These are phyloP conservation scores for Apostichopus leukothele DNA, from an alignment of 53 echinoderm and acorn worm genomes.

Conservation along the genomic window DNA sequence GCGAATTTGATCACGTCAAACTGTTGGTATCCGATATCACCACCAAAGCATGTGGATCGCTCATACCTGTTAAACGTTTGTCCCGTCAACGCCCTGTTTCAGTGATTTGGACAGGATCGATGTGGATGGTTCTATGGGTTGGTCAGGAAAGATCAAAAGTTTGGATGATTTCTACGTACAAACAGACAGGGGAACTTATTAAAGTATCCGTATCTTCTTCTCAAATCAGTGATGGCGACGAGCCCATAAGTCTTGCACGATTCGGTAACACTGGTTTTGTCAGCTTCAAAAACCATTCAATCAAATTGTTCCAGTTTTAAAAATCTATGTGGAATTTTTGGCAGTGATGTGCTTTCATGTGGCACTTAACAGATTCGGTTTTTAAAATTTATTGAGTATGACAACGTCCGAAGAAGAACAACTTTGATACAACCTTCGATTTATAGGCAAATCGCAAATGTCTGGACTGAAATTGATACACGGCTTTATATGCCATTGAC, in stretches of 20 bases:
- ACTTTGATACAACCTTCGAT: too few relatives aligned
- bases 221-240: not conserved
- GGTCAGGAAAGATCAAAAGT: not conserved
- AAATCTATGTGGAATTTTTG: too few relatives aligned
- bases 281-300: not conserved
- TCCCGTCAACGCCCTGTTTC: not conserved
- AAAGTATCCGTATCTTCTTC: not conserved
- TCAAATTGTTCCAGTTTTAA: not conserved
- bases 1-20: not conserved
- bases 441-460: too few relatives aligned
- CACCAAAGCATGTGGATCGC: not conserved
- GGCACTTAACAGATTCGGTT: too few relatives aligned
- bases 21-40: not conserved
- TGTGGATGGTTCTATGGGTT: conserved; percentile 6
- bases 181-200: not conserved
- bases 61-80: not conserved
- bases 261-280: conserved; percentile 3
- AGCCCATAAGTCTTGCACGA: not conserved
- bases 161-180: not conserved
- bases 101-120: not conserved
- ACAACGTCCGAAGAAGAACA: too few relatives aligned
- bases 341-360: too few relatives aligned
- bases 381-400: too few relatives aligned
- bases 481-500: too few relatives aligned
- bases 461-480: too few relatives aligned